Evolutionary conservation across 2,888 invertebrate genomes (phyloP), one percentile per base, ranked within the genome.

Genomic region (Drosophila ezoana): DNA sequence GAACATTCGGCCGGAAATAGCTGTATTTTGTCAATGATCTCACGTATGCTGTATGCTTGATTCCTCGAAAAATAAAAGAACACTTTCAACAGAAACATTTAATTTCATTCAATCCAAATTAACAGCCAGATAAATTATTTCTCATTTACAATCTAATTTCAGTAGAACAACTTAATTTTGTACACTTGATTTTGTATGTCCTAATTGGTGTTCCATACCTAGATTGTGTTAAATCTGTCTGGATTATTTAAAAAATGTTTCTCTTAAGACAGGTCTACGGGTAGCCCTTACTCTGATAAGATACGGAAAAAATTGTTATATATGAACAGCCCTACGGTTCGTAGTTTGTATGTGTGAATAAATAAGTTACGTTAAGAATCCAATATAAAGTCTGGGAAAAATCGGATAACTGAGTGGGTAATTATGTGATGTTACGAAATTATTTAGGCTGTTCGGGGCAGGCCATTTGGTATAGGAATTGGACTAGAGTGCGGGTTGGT

Each of bases 401-500:
- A 6, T 8, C 18, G 11, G 48, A 1, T 5, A 38, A n/a, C 37
- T 16, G 40, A 60, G 5, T 20, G 6, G 13, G 38, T 23, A 11
- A 14, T n/a, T 14, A 2, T 11, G 13, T 3, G 4, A 8, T 10
- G 3, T 2, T 1, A 2, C 5, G 3, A 18, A 33, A 28, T 18
- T 89, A 87, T 43, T 85, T 81, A 16, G 84, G 67, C 23, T 78
- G 70, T 45, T 87, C 82, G 6, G 84, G 90, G 65, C 90, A 90
- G 10, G 90, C 90, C 79, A 90, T 82, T 74, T 90, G 90, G 41
- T 90, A 90, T 0, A 94, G 91, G 73, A 94, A 92, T 49, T 90
- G 83, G 0, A 93, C 92, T 4, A 95, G 79, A 1, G 95, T 93
- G 69, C 95, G 91, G n/a, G 94, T 91, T 16, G 95, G 94, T 0